Base-by-base conservation (phyloP, 2,797 vertebrate species). In the Helicolenus hilgendorfi region DNA sequence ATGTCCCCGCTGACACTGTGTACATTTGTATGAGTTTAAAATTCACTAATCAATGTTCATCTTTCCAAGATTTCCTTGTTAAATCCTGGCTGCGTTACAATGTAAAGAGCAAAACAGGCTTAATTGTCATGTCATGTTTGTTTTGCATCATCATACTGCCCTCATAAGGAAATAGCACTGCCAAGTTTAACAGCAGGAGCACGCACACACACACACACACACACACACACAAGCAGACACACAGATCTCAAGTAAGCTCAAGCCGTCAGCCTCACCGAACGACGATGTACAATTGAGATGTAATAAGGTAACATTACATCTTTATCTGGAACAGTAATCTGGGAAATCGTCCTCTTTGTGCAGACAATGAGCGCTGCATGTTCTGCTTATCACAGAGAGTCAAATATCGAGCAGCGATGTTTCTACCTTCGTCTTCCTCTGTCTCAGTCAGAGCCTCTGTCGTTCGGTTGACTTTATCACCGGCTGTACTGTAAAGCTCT, bases 401-500 rank as follows among this genome's bases (percentile, higher is more conserved):
- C 85, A 81, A 86, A 89, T 89, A 88, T 89, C 87, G 55, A 86
- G 84, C 80, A 31, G 77, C 6, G 64, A 58, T 83, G 84, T 83
- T 89, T 88, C 86, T 63, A 64, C 88, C 84, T 53, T 38, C 69
- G 36, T 81, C 84, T 90, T 38, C 53, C 72, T 75, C 59, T 80
- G 89, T 92, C 84, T 91, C 86, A 70, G 88, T 59, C 78, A 11
- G 72, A 80, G 83, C 89, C 65, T 68, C 83, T 76, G 88, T 85
- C 75, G 36, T 87, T 91, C 49, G 89, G 53, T 87, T 81, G 90
- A 90, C 92, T 95, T 92, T 91, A 94, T 93, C 89, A 59, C 92
- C 56, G 63, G 68, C 87, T 93, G 83, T 83, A 93, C 89, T 92
- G 91, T 94, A 94, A 89, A 87, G 92, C 90, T 81, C 84, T 95